phyloP scores from a whole-genome alignment of 2,797 vertebrate genomes.

The Choloepus didactylus region DNA sequence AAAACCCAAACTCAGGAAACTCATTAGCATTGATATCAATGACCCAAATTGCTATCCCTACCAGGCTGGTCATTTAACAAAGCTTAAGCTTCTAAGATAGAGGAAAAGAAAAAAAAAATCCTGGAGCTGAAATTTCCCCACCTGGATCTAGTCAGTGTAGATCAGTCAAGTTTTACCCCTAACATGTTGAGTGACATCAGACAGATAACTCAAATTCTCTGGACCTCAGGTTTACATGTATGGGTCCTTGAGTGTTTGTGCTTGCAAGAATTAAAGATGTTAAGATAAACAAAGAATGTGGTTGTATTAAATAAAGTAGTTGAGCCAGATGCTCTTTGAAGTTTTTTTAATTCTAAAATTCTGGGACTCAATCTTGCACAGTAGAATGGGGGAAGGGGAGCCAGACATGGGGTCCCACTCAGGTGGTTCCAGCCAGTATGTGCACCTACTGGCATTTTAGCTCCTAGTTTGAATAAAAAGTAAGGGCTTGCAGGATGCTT shows the following conservation, averaged over 20 bases:
- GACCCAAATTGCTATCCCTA: constrained; percentile 15
- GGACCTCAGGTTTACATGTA: not conserved
- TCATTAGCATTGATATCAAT: not conserved
- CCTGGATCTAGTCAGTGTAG: not conserved
- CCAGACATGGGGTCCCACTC: not conserved
- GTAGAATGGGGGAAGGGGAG: not conserved
- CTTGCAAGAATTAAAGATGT: not conserved
- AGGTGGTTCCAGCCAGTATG: not conserved
- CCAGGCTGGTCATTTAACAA: constrained; percentile 15
- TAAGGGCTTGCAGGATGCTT: not conserved
- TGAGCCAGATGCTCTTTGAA: not conserved
- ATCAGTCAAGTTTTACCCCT: not conserved
- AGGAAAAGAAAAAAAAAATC: not conserved
- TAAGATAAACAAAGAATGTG: not conserved
- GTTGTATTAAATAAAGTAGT: constrained; percentile 1
- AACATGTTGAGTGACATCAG: not conserved
- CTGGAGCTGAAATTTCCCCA: not conserved
- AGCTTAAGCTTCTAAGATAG: not conserved
- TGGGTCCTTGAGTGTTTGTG: not conserved
- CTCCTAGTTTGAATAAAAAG: constrained; percentile 22
- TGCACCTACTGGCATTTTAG: constrained; percentile 33
- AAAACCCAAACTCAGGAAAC: not conserved
- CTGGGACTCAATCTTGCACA: not conserved
- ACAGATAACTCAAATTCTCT: not conserved
- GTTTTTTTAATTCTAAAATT: constrained; percentile 38